Conservation (phyloP, 2,113 vertebrate genomes). For the Alectura lathami region DNA sequence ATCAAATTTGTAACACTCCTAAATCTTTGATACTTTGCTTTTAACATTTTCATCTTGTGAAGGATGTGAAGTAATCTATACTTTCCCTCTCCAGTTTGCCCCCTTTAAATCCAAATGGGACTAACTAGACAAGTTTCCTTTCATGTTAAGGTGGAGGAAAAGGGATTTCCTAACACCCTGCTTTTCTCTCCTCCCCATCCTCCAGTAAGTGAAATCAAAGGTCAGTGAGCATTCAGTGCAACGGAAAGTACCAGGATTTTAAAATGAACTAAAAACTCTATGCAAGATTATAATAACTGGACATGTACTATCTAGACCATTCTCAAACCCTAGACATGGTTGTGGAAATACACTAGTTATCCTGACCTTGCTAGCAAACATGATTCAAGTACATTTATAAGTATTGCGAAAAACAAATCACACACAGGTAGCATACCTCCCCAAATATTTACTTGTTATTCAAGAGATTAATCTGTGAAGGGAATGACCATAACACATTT, state of each 20-base stretch:
- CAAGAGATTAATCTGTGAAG: background rate
- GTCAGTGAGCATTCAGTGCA: conserved; percentile 12
- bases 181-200: conserved; percentile 37
- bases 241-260: conserved; percentile 16
- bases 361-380: background rate
- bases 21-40: background rate
- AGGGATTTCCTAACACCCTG: conserved; percentile 48
- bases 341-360: background rate
- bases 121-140: background rate
- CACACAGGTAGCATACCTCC: background rate
- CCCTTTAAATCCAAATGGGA: background rate
- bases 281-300: background rate
- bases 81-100: background rate
- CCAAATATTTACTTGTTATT: background rate
- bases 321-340: background rate
- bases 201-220: conserved; percentile 41
- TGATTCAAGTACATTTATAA: background rate
- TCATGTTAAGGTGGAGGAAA: conserved; percentile 24
- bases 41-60: background rate
- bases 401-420: background rate
- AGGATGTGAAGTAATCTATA: background rate
- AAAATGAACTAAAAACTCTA: background rate
- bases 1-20: background rate
- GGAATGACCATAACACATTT: background rate
- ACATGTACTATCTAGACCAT: background rate